These are phyloP conservation scores for Gymnobelideus leadbeateri DNA, from an alignment of 2,113 vertebrate genomes.

Conservation along the genomic window DNA sequence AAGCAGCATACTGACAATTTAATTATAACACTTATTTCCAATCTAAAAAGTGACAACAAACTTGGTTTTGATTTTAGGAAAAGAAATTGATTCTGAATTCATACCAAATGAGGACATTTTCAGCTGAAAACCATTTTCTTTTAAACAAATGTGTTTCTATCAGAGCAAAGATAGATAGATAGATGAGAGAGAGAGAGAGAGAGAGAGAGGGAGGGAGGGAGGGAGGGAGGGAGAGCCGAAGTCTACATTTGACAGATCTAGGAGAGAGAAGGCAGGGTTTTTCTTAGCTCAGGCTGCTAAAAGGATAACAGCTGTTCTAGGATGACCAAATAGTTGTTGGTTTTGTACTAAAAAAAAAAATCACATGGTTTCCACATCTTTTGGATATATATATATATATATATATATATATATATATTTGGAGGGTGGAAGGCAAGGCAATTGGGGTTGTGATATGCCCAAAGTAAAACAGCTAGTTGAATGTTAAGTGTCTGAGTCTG, in stretches of 20 bases:
- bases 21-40: no score
- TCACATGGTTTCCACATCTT: not conserved
- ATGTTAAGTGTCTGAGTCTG: no score
- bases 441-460: no score
- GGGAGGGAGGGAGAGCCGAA: not conserved
- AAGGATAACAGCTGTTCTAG: not conserved
- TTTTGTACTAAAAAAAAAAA: not conserved
- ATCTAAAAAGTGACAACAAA: no score
- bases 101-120: no score
- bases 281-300: not conserved
- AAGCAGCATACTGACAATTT: no score
- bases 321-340: not conserved
- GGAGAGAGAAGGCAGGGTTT: not conserved
- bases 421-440: no score
- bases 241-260: not conserved
- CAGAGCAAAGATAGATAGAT: not conserved
- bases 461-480: no score
- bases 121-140: not conserved
- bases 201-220: accelerated
- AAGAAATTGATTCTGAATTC: no score
- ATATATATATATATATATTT: no score
- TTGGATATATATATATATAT: not conserved
- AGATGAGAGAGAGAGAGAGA: not conserved
- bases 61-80: no score
- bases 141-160: not conserved